Evolutionary conservation across 2,113 vertebrate genomes (phyloP), one percentile per base, ranked within the genome.

Genomic region (Lasiurus borealis): DNA sequence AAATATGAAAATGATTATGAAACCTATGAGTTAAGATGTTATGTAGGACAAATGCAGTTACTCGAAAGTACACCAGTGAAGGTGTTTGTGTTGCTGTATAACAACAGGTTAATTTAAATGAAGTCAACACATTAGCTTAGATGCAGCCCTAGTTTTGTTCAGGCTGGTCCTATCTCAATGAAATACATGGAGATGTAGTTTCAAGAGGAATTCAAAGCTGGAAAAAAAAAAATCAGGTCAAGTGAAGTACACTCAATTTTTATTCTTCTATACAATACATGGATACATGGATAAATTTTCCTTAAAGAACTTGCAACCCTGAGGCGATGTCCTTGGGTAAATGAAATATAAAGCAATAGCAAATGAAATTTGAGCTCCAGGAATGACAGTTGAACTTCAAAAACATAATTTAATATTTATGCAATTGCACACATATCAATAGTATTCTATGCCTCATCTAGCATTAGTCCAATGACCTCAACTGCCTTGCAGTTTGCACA

Each of bases 181-280:
- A 57, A 77, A 87, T 83, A 82, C 29, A 86, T 31, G 66, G 94
- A 69, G 64, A 92, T 8, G 16, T 15, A 44, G 31, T 52, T 75
- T 97, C 72, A 75, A 96, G 89, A 89, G 50, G 88, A 96, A 97
- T 93, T 91, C 25, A 89, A 92, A 94, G n/a, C 46, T 85, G 3
- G 46, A 27, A 85, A 18, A 92, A 93, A 93, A 93, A 92, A 94
- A 95, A 88, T 80, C 98, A 96, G 88, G 87, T 93, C 15, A 29
- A 90, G 93, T 91, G 97, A 98, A 98, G 93, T 97, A 98, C 96
- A 97, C 85, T 97, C 95, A 77, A 73, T 95, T 97, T 98, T 98
- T 98, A 98, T 98, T 98, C 95, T 98, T 97, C 92, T 98, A 97
- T 98, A 97, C 93, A 96, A 95, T 96, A 97, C 95, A 96, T 48